Percentiles rank a stretch among this genome's conserved stretches.
These are phyloP conservation scores for Glaucomys volans DNA, from an alignment of 2,113 vertebrate genomes.

Conservation along the genomic window DNA sequence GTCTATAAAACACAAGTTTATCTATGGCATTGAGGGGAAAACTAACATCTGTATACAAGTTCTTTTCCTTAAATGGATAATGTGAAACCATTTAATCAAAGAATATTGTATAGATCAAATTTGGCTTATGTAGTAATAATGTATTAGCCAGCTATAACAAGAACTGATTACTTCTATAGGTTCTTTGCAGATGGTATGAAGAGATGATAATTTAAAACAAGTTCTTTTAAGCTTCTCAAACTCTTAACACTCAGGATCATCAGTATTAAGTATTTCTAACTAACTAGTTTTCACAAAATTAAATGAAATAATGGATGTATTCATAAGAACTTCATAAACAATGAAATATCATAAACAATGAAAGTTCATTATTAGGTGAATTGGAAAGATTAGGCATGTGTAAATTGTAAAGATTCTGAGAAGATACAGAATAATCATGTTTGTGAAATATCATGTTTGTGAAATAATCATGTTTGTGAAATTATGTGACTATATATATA, in stretches of 20 bases:
- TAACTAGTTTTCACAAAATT: not conserved
- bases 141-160: not conserved
- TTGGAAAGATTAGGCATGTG: not conserved
- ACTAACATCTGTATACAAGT: not conserved
- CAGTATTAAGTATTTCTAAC: not conserved
- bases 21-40: not conserved
- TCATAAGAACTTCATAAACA: not conserved
- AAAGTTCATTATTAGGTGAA: not conserved
- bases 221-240: not conserved
- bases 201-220: not conserved
- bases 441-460: too few species aligned
- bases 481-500: not conserved
- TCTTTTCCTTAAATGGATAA: not conserved
- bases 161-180: not conserved
- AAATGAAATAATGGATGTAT: not conserved
- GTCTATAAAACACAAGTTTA: not conserved
- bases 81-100: slow-evolving; percentile 24
- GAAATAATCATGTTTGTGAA: not conserved
- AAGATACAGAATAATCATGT: not conserved
- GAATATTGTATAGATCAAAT: not conserved
- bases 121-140: not conserved
- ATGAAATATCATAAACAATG: not conserved
- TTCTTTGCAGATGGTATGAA: not conserved
- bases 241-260: not conserved
- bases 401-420: not conserved